Base-by-base conservation (phyloP, 2,113 vertebrate genomes). In the Acanthisitta chloris region DNA sequence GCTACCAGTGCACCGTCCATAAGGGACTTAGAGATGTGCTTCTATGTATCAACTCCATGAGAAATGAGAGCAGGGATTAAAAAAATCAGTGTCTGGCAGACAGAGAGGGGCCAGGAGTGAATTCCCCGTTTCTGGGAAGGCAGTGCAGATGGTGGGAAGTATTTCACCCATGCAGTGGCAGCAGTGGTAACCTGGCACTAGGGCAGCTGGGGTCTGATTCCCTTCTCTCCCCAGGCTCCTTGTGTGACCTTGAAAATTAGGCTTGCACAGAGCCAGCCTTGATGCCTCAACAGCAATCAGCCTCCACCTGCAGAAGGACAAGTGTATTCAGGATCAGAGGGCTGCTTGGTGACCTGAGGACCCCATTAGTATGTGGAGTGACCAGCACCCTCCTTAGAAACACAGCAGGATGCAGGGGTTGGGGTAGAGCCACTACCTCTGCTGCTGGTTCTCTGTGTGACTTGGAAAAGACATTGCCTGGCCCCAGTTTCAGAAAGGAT, bases 61-160 rank as follows among this genome's bases (percentile, higher is more conserved):
- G 52, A 92, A 96, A 72, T 55, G 40, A 85, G 43, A 87, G 38
- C 8, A 78, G 34, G 21, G 6, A 2, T 5, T 20, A 51, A 77
- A 55, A 84, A 64, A 65, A 46, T 13, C 36, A 57, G 36, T 0
- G 0, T 55, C 66, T 91, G 54, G 54, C 66, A 93, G 71, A 79
- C 46, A 58, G 64, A 87, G 24, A 70, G 34, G 24, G 71, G 29
- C 29, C 71, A 78, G 48, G n/a, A 90, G 29, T 59, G 58, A 93
- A 54, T 94, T 92, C 52, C 40, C 59, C 86, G 59, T 83, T 88
- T 80, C 93, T 90, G 74, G 69, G 85, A 96, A 83, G 72, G 76
- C 85, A 59, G 57, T 13, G 1, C 74, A 96, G 80, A 92, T 83
- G 82, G 90, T 90, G 65, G 84, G 88, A 93, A 91, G 77, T 93